These are phyloP conservation scores for Darevskia mixta DNA, from an alignment of 2,797 vertebrate species.

Conservation along the genomic window DNA sequence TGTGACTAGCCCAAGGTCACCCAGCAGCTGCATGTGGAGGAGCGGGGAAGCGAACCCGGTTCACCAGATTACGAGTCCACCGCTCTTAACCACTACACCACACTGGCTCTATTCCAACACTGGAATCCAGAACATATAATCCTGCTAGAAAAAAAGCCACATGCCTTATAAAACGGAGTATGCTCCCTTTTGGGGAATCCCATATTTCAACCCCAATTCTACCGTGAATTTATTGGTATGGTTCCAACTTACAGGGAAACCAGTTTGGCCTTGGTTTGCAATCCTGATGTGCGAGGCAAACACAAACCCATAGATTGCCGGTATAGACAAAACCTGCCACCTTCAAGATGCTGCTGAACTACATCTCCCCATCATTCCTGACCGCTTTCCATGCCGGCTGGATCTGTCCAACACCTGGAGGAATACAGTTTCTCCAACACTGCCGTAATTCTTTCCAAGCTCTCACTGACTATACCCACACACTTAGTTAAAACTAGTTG, in stretches of 20 bases:
- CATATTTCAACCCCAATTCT: background rate
- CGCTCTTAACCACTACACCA: too few species aligned
- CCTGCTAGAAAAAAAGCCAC: background rate
- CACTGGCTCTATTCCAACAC: too few species aligned
- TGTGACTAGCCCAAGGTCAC: too few species aligned
- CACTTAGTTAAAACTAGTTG: constrained; percentile 11
- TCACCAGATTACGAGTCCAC: too few species aligned
- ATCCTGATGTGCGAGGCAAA: background rate
- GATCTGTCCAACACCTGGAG: too few species aligned
- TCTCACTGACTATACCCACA: background rate
- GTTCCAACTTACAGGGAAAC: background rate
- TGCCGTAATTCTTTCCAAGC: background rate
- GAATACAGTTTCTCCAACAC: too few species aligned
- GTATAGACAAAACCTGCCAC: background rate
- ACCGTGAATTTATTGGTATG: background rate
- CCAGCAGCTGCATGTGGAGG: too few species aligned
- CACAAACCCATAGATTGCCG: background rate
- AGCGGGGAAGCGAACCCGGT: too few species aligned
- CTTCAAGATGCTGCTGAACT: too few species aligned
- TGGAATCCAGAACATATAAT: background rate
- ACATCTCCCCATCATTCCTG: too few species aligned
- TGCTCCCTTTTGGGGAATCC: background rate
- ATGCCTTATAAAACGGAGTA: background rate
- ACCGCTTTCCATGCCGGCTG: too few species aligned
- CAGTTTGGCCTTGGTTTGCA: background rate